Evolutionary conservation across 2,888 invertebrate species (phyloP), one percentile per base, ranked within the genome.

Genomic region (Leptothorax acervorum): DNA sequence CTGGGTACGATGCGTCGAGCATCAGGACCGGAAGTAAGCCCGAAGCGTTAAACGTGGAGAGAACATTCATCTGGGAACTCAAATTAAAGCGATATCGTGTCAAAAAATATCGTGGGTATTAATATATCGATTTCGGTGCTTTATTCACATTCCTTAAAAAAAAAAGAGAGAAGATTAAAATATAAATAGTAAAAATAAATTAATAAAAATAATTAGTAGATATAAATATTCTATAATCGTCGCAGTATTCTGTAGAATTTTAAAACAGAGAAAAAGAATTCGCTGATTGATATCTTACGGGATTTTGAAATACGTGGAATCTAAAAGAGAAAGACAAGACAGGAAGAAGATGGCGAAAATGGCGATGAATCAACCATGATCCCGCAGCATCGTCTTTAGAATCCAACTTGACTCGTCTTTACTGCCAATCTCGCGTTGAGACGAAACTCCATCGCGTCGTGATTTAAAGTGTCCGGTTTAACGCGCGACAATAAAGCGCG

Each of bases 391-490:
- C 74, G 28, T 60, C 18, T 71, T 48, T 15, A 71, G 35, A 31
- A 71, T 60, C 39, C 74, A 9, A 73, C 78, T 68, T 28, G 55
- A 45, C 57, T 71, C 57, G 45, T 51, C 60, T 73, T 79, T 79
- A 79, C 60, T 73, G 75, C 60, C 79, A 60, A 81, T 81, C 60
- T 23, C 35, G 28, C 51, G 23, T 79, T 18, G 79, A 39, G 28
- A 48, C 60, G 75, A 48, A 51, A 60, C 48, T 39, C 28, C 35
- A 71, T 79, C 35, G 45, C n/a, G 60, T 28, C 42, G 39, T 60
- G 79, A 74, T 81, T 73, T 81, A 81, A 78, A 48, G 12, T 81
- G 79, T 81, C 48, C 79, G 60, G 74, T 81, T 81, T 81, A 81
- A 81, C 28, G 35, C 79, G 45, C 74, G 79, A 73, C 48, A 48